Base-by-base conservation (phyloP, 2,113 vertebrate species). In the Coryphaenoides rupestris region DNA sequence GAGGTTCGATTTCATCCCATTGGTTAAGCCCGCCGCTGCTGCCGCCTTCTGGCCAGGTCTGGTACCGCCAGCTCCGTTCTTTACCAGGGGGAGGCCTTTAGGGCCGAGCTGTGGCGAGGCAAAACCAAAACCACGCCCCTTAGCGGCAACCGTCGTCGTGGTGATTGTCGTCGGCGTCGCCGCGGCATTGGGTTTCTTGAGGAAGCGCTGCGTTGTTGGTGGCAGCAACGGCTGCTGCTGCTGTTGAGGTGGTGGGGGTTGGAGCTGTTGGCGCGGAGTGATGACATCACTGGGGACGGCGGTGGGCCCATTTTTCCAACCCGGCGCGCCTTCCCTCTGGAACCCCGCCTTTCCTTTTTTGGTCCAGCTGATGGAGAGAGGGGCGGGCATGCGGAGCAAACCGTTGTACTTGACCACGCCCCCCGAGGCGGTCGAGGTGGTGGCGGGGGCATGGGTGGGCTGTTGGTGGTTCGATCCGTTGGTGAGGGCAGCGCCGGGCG, bases 281-380 rank as follows among this genome's bases (percentile, higher is more conserved):
- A 9, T 15, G 2, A 19, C 6, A 1, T 6, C 59, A n/a, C 19
- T 62, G 55, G 19, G 55, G 7, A 40, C 60, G 1, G 2, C 23
- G 0, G 22, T 68, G 47, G 58, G 73, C 0, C 19, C 5, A 13
- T 10, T 45, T 10, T 45, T 10, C 33, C 4, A 66, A 79, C 19
- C 50, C 83, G 56, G 40, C 22, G 23, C 16, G 66, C 21, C 21
- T 53, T 15, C 71, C 78, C 45, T 15, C 17, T 82, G 90, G 82
- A 76, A 74, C 65, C 84, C 73, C 21, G 15, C 10, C 12, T 0
- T 77, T 66, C 85, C 91, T 24, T 69, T 91, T 46, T 90, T 93
- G 79, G 86, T 91, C 92, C 92, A 93, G 57, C 89, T 95, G 77
- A 90, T 74, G 62, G 93, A 81, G 67, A 91, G 90, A 7, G 92